These are phyloP conservation scores for Circaetus gallicus DNA, from an alignment of 2,113 vertebrate species.

Conservation along the genomic window DNA sequence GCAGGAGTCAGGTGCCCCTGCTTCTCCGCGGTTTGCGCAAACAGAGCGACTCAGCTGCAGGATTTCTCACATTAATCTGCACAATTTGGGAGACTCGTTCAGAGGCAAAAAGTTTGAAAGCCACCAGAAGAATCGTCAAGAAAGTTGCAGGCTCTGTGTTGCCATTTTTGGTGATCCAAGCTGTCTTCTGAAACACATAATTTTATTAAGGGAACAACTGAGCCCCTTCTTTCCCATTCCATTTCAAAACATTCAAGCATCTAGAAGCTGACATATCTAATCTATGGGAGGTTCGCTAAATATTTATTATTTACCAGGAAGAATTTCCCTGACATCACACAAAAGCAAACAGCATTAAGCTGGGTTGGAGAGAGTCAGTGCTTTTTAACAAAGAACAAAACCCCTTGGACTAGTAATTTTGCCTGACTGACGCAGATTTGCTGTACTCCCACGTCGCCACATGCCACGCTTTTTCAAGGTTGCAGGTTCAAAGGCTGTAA, in stretches of 20 bases:
- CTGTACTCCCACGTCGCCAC: neutral
- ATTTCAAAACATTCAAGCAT: neutral
- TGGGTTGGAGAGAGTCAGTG: neutral
- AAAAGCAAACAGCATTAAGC: neutral
- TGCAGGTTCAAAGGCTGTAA: neutral
- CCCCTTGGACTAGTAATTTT: neutral
- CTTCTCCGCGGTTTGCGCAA: neutral
- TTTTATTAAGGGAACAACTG: neutral
- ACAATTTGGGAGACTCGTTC: neutral
- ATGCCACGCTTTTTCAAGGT: neutral
- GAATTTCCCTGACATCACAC: neutral
- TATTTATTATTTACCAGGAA: neutral
- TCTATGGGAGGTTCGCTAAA: neutral
- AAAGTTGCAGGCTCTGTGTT: neutral
- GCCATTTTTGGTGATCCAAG: neutral
- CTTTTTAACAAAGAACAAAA: neutral
- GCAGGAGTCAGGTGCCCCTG: constrained; percentile 29
- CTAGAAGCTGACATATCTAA: neutral
- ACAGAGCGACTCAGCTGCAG: neutral
- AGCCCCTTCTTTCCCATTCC: neutral
- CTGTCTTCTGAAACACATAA: neutral
- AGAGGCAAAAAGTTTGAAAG: neutral
- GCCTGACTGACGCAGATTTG: neutral
- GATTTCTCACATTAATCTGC: constrained; percentile 13
- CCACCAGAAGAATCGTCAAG: neutral